Percentiles rank a stretch among this genome's conserved stretches.
phyloP scores from a whole-genome alignment of 2,113 vertebrate species.

The Physeter macrocephalus region DNA sequence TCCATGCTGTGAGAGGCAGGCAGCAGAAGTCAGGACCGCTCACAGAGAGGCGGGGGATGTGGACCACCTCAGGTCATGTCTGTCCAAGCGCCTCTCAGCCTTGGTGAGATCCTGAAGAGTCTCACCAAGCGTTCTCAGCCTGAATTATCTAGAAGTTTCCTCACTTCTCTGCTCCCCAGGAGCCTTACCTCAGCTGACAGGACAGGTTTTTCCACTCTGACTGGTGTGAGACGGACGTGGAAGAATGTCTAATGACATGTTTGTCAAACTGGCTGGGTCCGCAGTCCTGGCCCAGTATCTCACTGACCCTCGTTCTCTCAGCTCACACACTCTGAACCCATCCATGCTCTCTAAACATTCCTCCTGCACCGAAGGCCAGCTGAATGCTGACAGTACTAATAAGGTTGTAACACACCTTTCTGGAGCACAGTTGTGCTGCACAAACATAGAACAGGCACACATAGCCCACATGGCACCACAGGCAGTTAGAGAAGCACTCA shows the following conservation, averaged over 20 bases:
- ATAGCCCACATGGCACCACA: accelerated
- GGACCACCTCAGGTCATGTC: neutral
- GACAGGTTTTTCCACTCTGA: conserved; percentile 54
- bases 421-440: neutral
- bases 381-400: neutral
- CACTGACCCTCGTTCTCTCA: neutral
- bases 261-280: neutral
- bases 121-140: neutral
- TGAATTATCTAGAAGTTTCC: neutral
- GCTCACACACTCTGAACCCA: neutral
- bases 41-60: accelerated
- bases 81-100: neutral
- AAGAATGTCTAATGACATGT: neutral
- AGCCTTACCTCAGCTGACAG: neutral
- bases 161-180: neutral
- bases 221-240: neutral
- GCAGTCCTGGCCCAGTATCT: neutral
- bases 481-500: no score
- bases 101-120: neutral
- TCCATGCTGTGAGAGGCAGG: neutral
- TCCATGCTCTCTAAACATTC: neutral
- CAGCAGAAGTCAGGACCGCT: neutral
- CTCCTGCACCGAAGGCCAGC: neutral
- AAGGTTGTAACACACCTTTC: neutral
- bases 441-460: neutral